phyloP scores from a whole-genome alignment of 2,113 vertebrate genomes.

The Cichladusa arquata region DNA sequence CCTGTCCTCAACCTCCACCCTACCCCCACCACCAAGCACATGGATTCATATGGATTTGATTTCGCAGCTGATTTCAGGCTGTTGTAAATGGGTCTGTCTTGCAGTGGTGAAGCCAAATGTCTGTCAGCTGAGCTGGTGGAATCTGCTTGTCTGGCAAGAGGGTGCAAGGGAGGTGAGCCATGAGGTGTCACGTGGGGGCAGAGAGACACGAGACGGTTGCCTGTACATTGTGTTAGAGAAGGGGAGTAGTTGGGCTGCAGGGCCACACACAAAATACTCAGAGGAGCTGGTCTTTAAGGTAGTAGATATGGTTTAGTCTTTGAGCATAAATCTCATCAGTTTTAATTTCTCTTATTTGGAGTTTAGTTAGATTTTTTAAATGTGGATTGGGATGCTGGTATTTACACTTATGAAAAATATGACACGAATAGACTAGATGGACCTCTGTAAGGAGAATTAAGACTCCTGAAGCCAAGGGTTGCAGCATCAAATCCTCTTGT shows the following conservation, averaged over 20 bases:
- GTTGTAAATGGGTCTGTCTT: background rate
- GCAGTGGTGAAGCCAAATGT: background rate
- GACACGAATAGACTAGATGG: background rate
- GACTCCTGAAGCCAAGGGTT: background rate
- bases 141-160: background rate
- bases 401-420: background rate
- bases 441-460: background rate
- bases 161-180: background rate
- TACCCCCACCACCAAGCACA: background rate
- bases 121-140: slow-evolving; percentile 42
- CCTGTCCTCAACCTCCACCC: background rate
- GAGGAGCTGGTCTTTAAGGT: background rate
- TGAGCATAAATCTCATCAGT: background rate
- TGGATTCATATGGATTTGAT: background rate
- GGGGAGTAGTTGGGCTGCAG: background rate
- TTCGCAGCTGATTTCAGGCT: background rate
- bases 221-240: background rate
- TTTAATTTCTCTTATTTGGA: background rate
- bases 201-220: fast-evolving
- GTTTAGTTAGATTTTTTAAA: background rate
- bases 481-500: slow-evolving; percentile 24
- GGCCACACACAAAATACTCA: background rate
- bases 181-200: background rate
- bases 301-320: background rate
- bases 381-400: background rate